Evolutionary conservation across 2,113 vertebrate genomes (phyloP).

Genomic region (Etia nguti): DNA sequence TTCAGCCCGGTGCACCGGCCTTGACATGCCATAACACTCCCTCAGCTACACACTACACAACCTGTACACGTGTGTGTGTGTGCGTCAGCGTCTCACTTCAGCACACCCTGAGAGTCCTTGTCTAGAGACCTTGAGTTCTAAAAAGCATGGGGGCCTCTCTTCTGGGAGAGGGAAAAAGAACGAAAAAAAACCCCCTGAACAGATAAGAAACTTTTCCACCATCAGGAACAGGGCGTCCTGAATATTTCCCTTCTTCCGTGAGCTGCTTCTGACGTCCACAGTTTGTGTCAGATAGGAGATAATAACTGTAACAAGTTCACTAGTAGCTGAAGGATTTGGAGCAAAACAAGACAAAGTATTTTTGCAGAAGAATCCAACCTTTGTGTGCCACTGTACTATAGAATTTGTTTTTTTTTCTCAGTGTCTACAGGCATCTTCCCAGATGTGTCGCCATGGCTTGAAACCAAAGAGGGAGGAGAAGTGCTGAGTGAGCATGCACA

Average conservation of each 20-base stretch:
- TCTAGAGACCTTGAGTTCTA: slow-evolving; percentile 79
- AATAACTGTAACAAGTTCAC: slow-evolving; percentile 36
- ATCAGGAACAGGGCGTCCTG: slow-evolving; percentile 74
- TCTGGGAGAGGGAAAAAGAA: slow-evolving; percentile 55
- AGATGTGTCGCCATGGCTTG: slow-evolving; percentile 75
- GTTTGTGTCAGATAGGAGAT: slow-evolving; percentile 56
- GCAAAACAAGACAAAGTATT: slow-evolving; percentile 31
- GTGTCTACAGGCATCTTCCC: slow-evolving; percentile 28
- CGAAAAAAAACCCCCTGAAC: slow-evolving; percentile 59
- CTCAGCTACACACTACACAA: background rate
- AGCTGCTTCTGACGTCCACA: slow-evolving; percentile 69
- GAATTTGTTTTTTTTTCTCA: background rate
- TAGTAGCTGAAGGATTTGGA: background rate
- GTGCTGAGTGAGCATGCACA: slow-evolving; percentile 72
- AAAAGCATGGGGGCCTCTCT: slow-evolving; percentile 63
- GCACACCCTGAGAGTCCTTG: slow-evolving; percentile 77
- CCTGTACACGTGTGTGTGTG: background rate
- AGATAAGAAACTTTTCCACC: slow-evolving; percentile 75
- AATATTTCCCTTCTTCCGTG: slow-evolving; percentile 50
- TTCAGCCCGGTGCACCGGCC: slow-evolving; percentile 41
- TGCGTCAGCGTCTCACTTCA: slow-evolving; percentile 53
- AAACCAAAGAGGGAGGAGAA: slow-evolving; percentile 44
- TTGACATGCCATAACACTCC: slow-evolving; percentile 62
- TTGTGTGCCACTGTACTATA: background rate
- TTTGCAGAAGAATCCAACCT: slow-evolving; percentile 4